Percentiles rank a stretch among this genome's conserved stretches.
phyloP scores from a whole-genome alignment of 2,113 vertebrate genomes.

The Indicator maculatus region DNA sequence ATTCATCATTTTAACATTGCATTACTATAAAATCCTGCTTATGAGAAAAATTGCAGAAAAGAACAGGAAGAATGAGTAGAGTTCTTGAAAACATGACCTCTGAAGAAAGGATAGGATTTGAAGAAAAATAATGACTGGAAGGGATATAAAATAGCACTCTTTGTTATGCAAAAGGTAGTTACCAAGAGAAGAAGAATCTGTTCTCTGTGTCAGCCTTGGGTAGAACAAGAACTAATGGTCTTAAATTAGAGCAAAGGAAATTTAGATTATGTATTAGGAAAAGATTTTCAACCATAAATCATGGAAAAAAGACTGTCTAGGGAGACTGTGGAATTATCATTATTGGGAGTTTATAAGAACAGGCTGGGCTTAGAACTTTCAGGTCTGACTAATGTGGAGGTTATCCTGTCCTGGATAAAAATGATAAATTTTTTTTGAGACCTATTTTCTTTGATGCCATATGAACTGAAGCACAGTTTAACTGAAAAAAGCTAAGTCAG shows the following conservation, averaged over 20 bases:
- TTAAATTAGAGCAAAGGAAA: constrained; percentile 62
- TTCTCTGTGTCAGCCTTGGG: constrained; percentile 52
- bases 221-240: constrained; percentile 61
- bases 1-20: constrained; percentile 35
- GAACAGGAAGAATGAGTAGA: constrained; percentile 44
- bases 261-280: constrained; percentile 62
- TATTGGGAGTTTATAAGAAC: constrained; percentile 10
- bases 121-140: constrained; percentile 45
- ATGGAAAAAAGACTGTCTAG: constrained; percentile 6
- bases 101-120: constrained; percentile 32
- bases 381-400: not conserved
- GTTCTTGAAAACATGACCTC: constrained; percentile 51
- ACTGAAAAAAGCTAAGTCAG: not conserved
- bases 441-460: not conserved
- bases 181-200: constrained; percentile 58
- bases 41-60: constrained; percentile 40
- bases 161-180: constrained; percentile 57
- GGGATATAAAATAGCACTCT: constrained; percentile 46
- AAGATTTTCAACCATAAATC: constrained; percentile 64
- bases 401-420: not conserved
- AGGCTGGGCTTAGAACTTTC: not conserved
- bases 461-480: not conserved
- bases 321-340: constrained; percentile 5
- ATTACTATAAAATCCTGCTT: constrained; percentile 18
- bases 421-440: not conserved